Evolutionary conservation across 2,797 vertebrate genomes (phyloP).

Genomic region (Epinephelus malabaricus): DNA sequence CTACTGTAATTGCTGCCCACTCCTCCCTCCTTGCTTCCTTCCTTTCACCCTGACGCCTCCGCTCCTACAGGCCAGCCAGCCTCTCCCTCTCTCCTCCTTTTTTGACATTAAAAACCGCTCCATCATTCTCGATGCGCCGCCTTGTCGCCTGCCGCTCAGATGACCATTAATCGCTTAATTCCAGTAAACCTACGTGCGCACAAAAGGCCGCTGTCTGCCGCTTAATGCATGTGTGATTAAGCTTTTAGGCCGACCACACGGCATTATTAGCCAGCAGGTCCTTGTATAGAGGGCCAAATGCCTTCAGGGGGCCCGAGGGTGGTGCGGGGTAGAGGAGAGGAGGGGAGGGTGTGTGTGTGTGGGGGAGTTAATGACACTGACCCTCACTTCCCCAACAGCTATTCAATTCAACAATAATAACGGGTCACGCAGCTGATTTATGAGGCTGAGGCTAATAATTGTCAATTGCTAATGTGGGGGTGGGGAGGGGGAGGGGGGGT

Average conservation of each 20-base stretch:
- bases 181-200: conserved; percentile 95
- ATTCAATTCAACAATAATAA: conserved; percentile 97
- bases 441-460: conserved; percentile 95
- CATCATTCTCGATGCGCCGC: conserved; percentile 89
- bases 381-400: conserved; percentile 97
- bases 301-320: conserved; percentile 89
- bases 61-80: conserved; percentile 48
- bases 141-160: conserved; percentile 92
- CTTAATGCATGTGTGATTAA: conserved; percentile 95
- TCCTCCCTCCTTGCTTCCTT: conserved; percentile 40
- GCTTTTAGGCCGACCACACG: conserved; percentile 90
- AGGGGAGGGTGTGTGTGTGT: not conserved
- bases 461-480: conserved; percentile 91
- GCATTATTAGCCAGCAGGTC: conserved; percentile 96
- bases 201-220: conserved; percentile 95
- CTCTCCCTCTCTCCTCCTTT: conserved; percentile 25
- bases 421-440: conserved; percentile 97
- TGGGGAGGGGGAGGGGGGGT: conserved; percentile 23
- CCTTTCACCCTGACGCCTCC: conserved; percentile 65
- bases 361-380: conserved; percentile 98
- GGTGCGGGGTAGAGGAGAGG: conserved; percentile 72
- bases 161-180: conserved; percentile 98
- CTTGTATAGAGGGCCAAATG: conserved; percentile 92
- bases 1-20: conserved; percentile 85
- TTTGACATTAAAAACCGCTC: conserved; percentile 89